These are phyloP conservation scores for Rhaphigaster nebulosa DNA, from an alignment of 2,888 invertebrate species.

Conservation along the genomic window DNA sequence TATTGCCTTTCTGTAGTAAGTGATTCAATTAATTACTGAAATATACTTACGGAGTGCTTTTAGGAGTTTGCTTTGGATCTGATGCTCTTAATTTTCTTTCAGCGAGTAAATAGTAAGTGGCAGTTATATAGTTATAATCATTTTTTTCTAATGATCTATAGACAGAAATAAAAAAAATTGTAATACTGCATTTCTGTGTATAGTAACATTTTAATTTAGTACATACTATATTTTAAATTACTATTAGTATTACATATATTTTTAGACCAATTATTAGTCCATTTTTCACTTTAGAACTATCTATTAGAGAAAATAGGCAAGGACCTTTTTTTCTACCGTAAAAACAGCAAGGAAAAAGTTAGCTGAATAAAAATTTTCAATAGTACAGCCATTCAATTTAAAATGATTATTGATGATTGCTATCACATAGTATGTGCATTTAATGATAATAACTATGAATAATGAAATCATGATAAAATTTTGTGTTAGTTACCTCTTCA, in stretches of 20 bases:
- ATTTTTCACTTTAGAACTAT: no score
- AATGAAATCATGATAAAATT: no score
- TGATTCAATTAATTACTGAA: constrained; percentile 3
- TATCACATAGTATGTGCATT: no score
- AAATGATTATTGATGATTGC: no score
- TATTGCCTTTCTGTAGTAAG: neutral
- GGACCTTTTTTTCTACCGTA: no score
- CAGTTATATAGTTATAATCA: constrained; percentile 98
- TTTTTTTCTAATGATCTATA: constrained; percentile 90
- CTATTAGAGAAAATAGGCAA: no score
- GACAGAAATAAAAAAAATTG: neutral
- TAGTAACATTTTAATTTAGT: constrained; percentile 56
- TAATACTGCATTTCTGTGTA: neutral
- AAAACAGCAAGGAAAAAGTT: no score
- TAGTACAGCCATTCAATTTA: no score
- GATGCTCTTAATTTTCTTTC: constrained; percentile 84
- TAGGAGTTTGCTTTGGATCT: constrained; percentile 64
- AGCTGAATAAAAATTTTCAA: no score
- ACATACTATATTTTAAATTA: neutral
- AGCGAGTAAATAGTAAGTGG: constrained; percentile 96
- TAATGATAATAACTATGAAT: no score
- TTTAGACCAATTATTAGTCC: neutral
- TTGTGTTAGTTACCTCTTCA: no score
- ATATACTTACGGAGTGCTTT: constrained; percentile 61
- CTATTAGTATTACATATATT: no score